Conservation (phyloP, 2,888 invertebrate genomes). For the Panorpa germanica region DNA sequence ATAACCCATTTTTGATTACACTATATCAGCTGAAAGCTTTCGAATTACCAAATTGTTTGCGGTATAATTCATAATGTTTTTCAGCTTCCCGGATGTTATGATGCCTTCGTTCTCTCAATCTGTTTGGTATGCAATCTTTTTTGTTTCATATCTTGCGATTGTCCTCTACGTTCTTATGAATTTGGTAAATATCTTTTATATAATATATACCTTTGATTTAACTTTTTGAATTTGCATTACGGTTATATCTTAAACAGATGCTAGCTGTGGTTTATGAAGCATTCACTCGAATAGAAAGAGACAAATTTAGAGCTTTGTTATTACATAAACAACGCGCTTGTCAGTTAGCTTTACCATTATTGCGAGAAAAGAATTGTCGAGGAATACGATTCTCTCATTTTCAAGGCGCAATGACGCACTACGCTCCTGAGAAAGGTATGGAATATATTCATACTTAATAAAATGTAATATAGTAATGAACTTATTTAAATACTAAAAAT, state of each 20-base stretch:
- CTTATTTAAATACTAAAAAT: slow-evolving; percentile 6
- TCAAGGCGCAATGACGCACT: slow-evolving; percentile 60
- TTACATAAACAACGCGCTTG: slow-evolving; percentile 68
- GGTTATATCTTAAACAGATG: slow-evolving; percentile 32
- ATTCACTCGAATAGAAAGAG: slow-evolving; percentile 69
- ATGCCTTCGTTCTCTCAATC: slow-evolving; percentile 72
- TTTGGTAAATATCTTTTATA: slow-evolving; percentile 34
- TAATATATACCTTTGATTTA: slow-evolving; percentile 2
- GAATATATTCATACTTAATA: slow-evolving; percentile 12
- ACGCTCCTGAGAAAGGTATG: slow-evolving; percentile 51
- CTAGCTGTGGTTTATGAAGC: slow-evolving; percentile 81
- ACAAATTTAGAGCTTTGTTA: slow-evolving; percentile 65
- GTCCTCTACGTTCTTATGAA: slow-evolving; percentile 80
- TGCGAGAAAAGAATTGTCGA: too few relatives aligned
- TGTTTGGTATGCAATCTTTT: slow-evolving; percentile 71
- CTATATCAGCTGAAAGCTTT: slow-evolving; percentile 3
- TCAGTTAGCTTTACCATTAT: slow-evolving; percentile 58
- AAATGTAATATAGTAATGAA: slow-evolving; percentile 1
- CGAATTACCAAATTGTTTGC: slow-evolving; percentile 1
- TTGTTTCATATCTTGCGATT: slow-evolving; percentile 67
- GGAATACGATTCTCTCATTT: slow-evolving; percentile 59
- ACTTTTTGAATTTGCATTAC: slow-evolving; percentile 5
- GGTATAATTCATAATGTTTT: slow-evolving; percentile 15
- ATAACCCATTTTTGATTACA: not conserved
- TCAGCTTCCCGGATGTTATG: slow-evolving; percentile 82